A percentile compares a stretch with the other conserved stretches of the same genome.
Evolutionary conservation across 2,113 vertebrate genomes (phyloP).

Genomic region (Cyprinodon tularosa): DNA sequence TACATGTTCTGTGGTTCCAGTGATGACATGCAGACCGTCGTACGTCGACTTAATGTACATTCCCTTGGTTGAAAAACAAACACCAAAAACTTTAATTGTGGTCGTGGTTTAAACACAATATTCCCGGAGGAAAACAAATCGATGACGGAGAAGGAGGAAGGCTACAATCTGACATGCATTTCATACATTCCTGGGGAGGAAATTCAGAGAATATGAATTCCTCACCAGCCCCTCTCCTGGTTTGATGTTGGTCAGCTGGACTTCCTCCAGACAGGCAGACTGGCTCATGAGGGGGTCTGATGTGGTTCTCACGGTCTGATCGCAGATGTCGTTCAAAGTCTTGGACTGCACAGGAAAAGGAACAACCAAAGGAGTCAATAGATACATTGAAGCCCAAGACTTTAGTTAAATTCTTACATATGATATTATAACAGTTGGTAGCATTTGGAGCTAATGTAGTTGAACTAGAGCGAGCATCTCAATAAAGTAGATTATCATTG

Average conservation of each 20-base stretch:
- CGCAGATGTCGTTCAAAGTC: slow-evolving; percentile 93
- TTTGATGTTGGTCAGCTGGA: slow-evolving; percentile 89
- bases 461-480: neutral
- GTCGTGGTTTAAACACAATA: slow-evolving; percentile 23
- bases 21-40: slow-evolving; percentile 96
- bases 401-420: neutral
- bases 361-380: slow-evolving; percentile 9
- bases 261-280: slow-evolving; percentile 90
- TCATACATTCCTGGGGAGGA: slow-evolving; percentile 1
- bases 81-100: neutral
- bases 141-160: slow-evolving; percentile 15
- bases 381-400: slow-evolving; percentile 9
- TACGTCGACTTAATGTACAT: slow-evolving; percentile 99
- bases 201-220: slow-evolving; percentile 16
- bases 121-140: slow-evolving; percentile 4
- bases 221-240: slow-evolving; percentile 96
- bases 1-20: slow-evolving; percentile 97
- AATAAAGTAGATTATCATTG: too few relatives aligned
- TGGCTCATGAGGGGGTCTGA: slow-evolving; percentile 93
- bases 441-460: slow-evolving; percentile 5
- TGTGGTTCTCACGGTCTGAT: slow-evolving; percentile 90
- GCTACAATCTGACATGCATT: slow-evolving; percentile 30
- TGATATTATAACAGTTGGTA: neutral
- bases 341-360: slow-evolving; percentile 82
- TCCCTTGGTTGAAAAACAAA: slow-evolving; percentile 78